Conservation (phyloP, 1,140 invertebrate genomes). For the Rhopalosiphum padi region DNA sequence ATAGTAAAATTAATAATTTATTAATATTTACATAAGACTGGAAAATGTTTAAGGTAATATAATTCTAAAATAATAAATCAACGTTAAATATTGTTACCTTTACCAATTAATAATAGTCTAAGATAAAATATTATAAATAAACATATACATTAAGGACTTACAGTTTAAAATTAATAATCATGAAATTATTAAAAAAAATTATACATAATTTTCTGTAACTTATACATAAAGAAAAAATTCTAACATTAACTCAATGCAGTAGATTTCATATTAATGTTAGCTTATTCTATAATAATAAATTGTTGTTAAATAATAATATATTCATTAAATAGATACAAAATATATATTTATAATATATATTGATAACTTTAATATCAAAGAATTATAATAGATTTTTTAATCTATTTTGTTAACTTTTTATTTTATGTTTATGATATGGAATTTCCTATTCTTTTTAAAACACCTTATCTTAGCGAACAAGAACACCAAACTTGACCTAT, state of each 20-base stretch:
- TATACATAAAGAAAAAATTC: conserved; percentile 42
- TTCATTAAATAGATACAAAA: background rate
- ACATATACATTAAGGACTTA: conserved; percentile 46
- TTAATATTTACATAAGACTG: conserved; percentile 39
- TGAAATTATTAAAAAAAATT: conserved; percentile 39
- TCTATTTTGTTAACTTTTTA: conserved; percentile 8
- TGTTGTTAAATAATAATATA: conserved; percentile 24
- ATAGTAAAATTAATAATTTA: conserved; percentile 31
- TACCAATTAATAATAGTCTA: conserved; percentile 48
- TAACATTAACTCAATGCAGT: conserved; percentile 30
- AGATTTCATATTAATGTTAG: background rate
- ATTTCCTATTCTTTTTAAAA: background rate
- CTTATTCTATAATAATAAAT: conserved; percentile 23
- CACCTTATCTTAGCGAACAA: conserved; percentile 22
- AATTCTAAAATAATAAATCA: conserved; percentile 41
- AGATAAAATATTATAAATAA: conserved; percentile 37
- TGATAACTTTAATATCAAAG: background rate
- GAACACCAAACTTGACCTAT: conserved; percentile 43
- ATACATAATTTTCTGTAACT: conserved; percentile 28
- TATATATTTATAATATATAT: conserved; percentile 39
- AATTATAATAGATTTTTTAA: background rate
- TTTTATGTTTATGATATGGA: background rate
- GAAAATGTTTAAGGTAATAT: conserved; percentile 30
- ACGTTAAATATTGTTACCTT: conserved; percentile 45
- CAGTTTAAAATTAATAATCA: conserved; percentile 11